These are phyloP conservation scores for Tinea semifulvella DNA, from an alignment of 2,888 invertebrate genomes.

Conservation along the genomic window DNA sequence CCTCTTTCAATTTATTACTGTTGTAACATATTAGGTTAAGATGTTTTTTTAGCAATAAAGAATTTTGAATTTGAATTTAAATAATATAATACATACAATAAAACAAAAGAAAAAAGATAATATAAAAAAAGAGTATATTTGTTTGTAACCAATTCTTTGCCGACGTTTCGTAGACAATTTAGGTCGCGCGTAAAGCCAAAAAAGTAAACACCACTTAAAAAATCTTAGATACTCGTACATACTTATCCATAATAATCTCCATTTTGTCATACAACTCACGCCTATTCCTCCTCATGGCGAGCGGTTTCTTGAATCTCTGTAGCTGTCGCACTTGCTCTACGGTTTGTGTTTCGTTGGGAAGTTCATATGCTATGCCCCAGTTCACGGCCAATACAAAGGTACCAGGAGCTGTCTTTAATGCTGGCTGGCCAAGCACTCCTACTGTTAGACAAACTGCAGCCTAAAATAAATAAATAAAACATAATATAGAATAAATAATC, in stretches of 20 bases:
- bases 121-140: no score
- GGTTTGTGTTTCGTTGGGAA: conserved; percentile 65
- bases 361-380: conserved; percentile 75
- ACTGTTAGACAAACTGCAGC: conserved; percentile 70
- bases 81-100: no score
- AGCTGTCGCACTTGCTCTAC: conserved; percentile 29
- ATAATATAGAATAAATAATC: conserved; percentile 2
- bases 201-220: background rate
- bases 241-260: conserved; percentile 76
- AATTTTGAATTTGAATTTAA: no score
- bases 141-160: no score
- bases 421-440: conserved; percentile 65
- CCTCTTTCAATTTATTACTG: no score
- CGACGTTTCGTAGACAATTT: no score
- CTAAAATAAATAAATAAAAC: conserved; percentile 23
- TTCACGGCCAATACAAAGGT: conserved; percentile 72
- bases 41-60: no score
- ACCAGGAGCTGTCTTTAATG: conserved; percentile 49
- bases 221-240: conserved; percentile 30
- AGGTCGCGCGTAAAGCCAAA: no score
- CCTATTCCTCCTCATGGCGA: conserved; percentile 68
- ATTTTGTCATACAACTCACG: conserved; percentile 74
- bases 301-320: conserved; percentile 39
- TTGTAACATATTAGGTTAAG: no score
- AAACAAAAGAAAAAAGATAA: no score